Conservation (phyloP, 1,140 invertebrate genomes). For the Listronotus bonariensis region DNA sequence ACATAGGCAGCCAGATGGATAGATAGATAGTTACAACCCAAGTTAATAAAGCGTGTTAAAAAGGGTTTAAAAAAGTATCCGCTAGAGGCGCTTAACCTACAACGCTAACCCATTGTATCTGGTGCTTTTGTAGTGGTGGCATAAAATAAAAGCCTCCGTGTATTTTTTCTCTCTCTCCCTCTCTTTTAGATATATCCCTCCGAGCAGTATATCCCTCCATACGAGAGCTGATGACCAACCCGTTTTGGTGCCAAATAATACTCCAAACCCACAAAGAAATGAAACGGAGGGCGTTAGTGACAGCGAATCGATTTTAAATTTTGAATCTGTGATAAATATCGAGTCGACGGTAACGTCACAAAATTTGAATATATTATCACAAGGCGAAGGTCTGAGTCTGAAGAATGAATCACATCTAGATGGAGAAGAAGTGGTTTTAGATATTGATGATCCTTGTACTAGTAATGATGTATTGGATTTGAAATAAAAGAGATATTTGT, state of each 20-base stretch:
- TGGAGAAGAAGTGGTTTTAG: constrained; percentile 12
- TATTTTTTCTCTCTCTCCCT: too few species aligned
- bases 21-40: too few species aligned
- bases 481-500: constrained; percentile 14
- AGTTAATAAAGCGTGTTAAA: too few species aligned
- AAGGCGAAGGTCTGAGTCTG: constrained; percentile 7
- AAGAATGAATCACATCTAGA: neutral
- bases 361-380: constrained; percentile 5
- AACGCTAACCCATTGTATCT: too few species aligned
- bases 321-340: constrained; percentile 26
- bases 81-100: too few species aligned
- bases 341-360: neutral
- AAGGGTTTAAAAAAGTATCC: too few species aligned
- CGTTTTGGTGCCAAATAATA: constrained; percentile 24
- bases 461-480: constrained; percentile 26
- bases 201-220: constrained; percentile 33
- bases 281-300: constrained; percentile 25
- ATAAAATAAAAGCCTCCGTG: too few species aligned
- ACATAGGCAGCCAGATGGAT: too few species aligned
- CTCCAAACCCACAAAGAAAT: constrained; percentile 19
- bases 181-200: constrained; percentile 42
- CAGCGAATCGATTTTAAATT: constrained; percentile 21
- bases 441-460: constrained; percentile 16
- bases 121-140: too few species aligned
- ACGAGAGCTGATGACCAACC: constrained; percentile 4